Evolutionary conservation across 2,888 invertebrate genomes (phyloP).

Genomic region (Drosophila antonietae): DNA sequence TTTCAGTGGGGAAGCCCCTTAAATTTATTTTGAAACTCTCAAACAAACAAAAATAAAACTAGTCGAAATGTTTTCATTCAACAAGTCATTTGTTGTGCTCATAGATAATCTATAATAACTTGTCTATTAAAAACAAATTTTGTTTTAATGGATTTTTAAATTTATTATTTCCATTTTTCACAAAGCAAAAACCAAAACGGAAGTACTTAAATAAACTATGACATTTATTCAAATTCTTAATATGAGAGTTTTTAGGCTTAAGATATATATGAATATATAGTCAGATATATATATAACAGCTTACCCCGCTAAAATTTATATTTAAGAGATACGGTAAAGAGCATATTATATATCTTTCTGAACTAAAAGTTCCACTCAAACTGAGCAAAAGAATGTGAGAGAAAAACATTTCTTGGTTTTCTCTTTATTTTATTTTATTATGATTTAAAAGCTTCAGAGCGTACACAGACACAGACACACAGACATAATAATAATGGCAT

Average conservation of each 20-base stretch:
- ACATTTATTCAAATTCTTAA: neutral
- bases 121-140: neutral
- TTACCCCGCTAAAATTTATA: neutral
- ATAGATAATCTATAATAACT: neutral
- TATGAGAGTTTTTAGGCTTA: neutral
- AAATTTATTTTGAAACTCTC: neutral
- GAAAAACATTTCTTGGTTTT: conserved; percentile 22
- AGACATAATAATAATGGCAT: conserved; percentile 40
- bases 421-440: conserved; percentile 55
- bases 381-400: neutral
- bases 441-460: conserved; percentile 46
- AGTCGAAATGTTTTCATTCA: neutral
- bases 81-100: neutral
- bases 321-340: neutral
- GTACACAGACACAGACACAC: conserved; percentile 7
- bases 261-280: neutral
- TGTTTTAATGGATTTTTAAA: neutral
- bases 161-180: neutral
- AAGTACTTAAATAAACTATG: neutral
- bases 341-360: neutral
- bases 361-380: neutral
- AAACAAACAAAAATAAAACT: neutral
- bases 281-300: neutral
- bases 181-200: neutral
- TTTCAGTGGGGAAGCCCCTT: neutral